These are phyloP conservation scores for Zalophus californianus DNA, from an alignment of 2,797 vertebrate species.

Conservation along the genomic window DNA sequence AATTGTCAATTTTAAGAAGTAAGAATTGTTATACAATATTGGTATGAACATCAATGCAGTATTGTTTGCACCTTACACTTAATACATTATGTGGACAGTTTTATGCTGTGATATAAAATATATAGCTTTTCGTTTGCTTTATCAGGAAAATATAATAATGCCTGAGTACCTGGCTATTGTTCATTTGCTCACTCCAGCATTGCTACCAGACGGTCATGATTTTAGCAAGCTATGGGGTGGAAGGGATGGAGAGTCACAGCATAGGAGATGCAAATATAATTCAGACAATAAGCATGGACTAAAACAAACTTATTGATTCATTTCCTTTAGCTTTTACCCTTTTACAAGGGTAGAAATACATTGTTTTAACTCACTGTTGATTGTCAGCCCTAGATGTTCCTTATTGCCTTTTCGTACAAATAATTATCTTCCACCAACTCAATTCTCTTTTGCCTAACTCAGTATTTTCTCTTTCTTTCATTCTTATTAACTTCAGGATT, in stretches of 20 bases:
- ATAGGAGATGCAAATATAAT: not conserved
- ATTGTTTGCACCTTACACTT: not conserved
- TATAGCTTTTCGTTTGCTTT: not conserved
- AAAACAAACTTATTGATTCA: accelerated
- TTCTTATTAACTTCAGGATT: not conserved
- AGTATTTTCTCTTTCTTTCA: not conserved
- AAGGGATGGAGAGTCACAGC: accelerated
- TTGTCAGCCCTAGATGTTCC: too few relatives aligned
- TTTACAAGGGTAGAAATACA: not conserved
- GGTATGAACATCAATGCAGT: not conserved
- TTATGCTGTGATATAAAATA: not conserved
- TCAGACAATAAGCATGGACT: not conserved
- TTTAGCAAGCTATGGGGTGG: not conserved
- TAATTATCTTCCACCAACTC: not conserved
- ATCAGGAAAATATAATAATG: not conserved
- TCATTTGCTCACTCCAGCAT: too few relatives aligned
- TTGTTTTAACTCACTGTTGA: not conserved
- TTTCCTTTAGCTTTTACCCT: not conserved
- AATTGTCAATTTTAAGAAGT: not conserved
- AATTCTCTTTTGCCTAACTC: not conserved
- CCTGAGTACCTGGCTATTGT: not conserved
- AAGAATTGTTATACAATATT: not conserved
- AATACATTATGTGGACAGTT: not conserved
- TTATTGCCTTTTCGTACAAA: not conserved
- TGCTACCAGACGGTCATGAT: not conserved